phyloP scores from a whole-genome alignment of 2,797 vertebrate species.

The Tenualosa ilisha region DNA sequence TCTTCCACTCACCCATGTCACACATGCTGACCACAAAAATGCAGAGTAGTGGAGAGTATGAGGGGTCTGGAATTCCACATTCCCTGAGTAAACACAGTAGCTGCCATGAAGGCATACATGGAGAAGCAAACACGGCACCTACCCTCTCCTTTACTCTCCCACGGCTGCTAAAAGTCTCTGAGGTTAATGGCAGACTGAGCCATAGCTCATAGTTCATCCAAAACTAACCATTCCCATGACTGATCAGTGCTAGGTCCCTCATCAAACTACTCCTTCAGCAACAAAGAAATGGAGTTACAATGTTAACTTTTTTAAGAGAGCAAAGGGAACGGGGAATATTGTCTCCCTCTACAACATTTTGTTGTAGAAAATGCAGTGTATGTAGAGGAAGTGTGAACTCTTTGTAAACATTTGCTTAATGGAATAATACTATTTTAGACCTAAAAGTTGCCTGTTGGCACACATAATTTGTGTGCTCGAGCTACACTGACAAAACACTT shows the following conservation, averaged over 20 bases:
- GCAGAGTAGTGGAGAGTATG: slow-evolving; percentile 85
- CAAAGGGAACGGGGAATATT: background rate
- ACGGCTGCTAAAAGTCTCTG: slow-evolving; percentile 25
- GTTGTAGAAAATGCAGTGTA: background rate
- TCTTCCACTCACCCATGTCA: slow-evolving; percentile 95
- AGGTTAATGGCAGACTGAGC: background rate
- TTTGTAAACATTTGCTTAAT: background rate
- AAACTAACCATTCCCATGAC: background rate
- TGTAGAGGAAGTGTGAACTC: background rate
- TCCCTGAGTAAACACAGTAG: slow-evolving; percentile 83
- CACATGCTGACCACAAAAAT: slow-evolving; percentile 94
- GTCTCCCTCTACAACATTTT: background rate
- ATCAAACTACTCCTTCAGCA: background rate
- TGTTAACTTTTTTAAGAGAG: background rate
- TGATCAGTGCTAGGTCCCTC: background rate
- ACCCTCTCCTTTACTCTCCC: slow-evolving; percentile 56
- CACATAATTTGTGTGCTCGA: too few relatives aligned
- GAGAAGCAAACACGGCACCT: slow-evolving; percentile 76
- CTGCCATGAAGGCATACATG: slow-evolving; percentile 80
- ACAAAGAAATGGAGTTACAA: too few relatives aligned
- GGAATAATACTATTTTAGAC: background rate
- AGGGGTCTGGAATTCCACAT: slow-evolving; percentile 88
- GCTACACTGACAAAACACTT: background rate
- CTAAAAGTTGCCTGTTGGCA: too few relatives aligned
- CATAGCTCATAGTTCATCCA: background rate